Percentiles rank a stretch among this genome's conserved stretches.
These are phyloP conservation scores for Natator depressus DNA, from an alignment of 2,113 vertebrate genomes.

Conservation along the genomic window DNA sequence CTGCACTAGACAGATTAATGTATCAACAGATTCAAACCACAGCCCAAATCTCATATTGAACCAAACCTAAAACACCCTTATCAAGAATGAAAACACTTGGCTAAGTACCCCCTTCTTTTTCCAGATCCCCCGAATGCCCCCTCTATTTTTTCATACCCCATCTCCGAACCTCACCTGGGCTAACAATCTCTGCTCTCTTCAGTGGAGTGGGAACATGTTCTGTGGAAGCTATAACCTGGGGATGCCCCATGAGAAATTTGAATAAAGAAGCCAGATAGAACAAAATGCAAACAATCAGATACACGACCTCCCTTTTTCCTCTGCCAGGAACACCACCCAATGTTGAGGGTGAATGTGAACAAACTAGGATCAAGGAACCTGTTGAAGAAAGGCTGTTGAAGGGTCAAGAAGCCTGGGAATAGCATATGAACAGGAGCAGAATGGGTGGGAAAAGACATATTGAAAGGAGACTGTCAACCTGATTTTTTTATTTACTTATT, in stretches of 20 bases:
- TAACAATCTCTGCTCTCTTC: not conserved
- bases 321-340: not conserved
- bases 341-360: not conserved
- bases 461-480: not conserved
- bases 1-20: not conserved
- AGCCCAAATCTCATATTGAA: not conserved
- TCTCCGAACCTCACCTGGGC: not conserved
- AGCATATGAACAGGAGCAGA: not conserved
- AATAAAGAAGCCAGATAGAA: not conserved
- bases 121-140: not conserved
- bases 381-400: not conserved
- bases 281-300: not conserved
- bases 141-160: not conserved
- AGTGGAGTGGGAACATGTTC: not conserved
- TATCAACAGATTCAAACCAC: not conserved
- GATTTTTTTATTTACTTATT: not conserved
- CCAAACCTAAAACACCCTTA: not conserved
- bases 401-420: not conserved
- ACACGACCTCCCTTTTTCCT: not conserved
- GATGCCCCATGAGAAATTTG: not conserved
- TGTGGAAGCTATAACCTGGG: not conserved
- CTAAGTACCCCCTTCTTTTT: not conserved
- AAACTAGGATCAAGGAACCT: not conserved
- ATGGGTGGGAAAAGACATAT: not conserved
- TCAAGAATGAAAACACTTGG: not conserved